Conservation (phyloP, 2,113 vertebrate genomes). For the Corynorhinus townsendii region DNA sequence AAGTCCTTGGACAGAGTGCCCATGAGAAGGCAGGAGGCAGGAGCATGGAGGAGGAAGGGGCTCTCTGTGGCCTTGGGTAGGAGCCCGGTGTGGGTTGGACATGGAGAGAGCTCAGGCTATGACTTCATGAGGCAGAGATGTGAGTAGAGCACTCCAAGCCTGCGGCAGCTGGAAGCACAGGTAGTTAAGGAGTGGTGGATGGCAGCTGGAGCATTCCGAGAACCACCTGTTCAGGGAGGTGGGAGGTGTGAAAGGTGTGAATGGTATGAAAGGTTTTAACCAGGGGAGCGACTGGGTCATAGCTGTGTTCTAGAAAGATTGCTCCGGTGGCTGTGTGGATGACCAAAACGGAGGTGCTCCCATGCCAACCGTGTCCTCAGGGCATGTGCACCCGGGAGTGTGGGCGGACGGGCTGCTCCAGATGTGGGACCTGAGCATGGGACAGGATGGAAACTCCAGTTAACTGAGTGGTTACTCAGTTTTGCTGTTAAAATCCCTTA, state of each 20-base stretch:
- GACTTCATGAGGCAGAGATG: background rate
- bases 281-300: background rate
- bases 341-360: background rate
- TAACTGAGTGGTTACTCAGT: background rate
- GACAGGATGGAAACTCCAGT: background rate
- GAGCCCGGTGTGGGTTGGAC: background rate
- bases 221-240: background rate
- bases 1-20: background rate
- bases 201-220: no score
- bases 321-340: background rate
- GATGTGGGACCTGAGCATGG: background rate
- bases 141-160: background rate
- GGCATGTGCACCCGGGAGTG: rapidly evolving
- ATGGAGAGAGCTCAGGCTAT: background rate
- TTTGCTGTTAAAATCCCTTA: background rate
- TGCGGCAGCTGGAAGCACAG: background rate
- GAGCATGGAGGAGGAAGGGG: background rate
- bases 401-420: background rate
- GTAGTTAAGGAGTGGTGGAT: background rate
- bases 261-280: background rate
- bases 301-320: background rate
- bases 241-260: background rate
- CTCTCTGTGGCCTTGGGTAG: background rate
- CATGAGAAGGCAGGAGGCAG: background rate
- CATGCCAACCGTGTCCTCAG: background rate